phyloP scores from a whole-genome alignment of 2,797 vertebrate genomes.

The Muscicapa striata region DNA sequence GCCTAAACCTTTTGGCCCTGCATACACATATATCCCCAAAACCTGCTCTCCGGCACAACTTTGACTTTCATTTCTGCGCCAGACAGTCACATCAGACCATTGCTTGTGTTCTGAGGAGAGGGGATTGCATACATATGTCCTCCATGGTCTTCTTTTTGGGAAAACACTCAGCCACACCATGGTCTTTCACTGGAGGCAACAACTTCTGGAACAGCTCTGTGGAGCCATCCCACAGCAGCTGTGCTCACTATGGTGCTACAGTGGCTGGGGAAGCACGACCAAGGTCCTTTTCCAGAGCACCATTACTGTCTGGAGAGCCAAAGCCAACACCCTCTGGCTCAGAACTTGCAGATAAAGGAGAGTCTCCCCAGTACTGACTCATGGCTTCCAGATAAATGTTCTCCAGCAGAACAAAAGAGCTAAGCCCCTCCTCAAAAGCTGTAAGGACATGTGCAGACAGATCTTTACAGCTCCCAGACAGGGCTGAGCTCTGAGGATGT shows the following conservation, averaged over 20 bases:
- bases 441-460: neutral
- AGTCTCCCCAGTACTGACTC: neutral
- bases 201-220: neutral
- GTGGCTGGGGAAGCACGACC: neutral
- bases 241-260: accelerated
- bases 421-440: neutral
- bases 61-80: neutral
- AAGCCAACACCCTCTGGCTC: neutral
- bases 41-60: neutral
- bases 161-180: neutral
- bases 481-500: neutral
- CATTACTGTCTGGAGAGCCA: neutral
- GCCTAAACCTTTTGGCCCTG: neutral
- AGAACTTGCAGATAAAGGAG: neutral
- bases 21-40: neutral
- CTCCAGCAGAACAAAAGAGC: neutral
- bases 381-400: neutral
- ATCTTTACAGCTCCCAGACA: neutral
- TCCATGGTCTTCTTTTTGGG: neutral
- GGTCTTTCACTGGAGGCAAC: neutral
- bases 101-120: neutral
- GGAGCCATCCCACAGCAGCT: neutral
- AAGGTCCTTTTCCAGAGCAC: neutral
- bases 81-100: neutral
- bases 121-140: neutral